Conservation (phyloP, 2,888 invertebrate genomes). For the Mimas tiliae region DNA sequence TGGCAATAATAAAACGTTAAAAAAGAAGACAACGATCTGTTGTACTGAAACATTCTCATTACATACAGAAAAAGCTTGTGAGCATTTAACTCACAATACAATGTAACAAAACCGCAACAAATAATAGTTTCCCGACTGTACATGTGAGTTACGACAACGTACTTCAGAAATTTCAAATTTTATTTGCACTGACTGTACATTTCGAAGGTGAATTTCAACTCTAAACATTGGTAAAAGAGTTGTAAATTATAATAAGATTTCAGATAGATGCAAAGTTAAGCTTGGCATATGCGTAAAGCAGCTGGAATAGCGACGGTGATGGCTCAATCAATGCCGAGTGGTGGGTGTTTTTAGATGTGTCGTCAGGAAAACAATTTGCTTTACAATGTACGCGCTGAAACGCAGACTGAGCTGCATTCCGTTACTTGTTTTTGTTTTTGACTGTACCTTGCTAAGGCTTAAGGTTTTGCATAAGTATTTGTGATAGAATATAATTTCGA, state of each 20-base stretch:
- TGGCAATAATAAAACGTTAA: slow-evolving; percentile 10
- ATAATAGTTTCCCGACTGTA: slow-evolving; percentile 78
- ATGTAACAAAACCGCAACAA: slow-evolving; percentile 77
- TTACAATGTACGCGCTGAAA: slow-evolving; percentile 65
- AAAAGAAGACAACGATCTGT: slow-evolving; percentile 39
- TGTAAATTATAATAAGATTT: background rate
- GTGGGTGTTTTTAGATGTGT: slow-evolving; percentile 69
- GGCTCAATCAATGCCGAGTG: slow-evolving; percentile 77
- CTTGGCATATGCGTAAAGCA: slow-evolving; percentile 57
- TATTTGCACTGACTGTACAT: slow-evolving; percentile 22
- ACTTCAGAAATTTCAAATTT: slow-evolving; percentile 57
- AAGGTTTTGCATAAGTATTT: slow-evolving; percentile 6
- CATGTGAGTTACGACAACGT: slow-evolving; percentile 75
- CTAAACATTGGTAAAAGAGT: background rate
- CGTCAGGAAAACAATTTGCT: slow-evolving; percentile 76
- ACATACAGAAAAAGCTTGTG: slow-evolving; percentile 64
- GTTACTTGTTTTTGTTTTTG: slow-evolving; percentile 31
- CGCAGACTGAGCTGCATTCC: slow-evolving; percentile 43
- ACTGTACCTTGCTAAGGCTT: slow-evolving; percentile 31
- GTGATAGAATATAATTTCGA: background rate
- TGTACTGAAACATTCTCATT: slow-evolving; percentile 55
- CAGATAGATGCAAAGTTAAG: slow-evolving; percentile 34
- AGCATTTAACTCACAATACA: slow-evolving; percentile 70
- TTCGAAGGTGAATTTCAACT: background rate
- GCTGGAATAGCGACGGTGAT: slow-evolving; percentile 72